A percentile compares a stretch with the other conserved stretches of the same genome.
These are phyloP conservation scores for Phoeniculus purpureus DNA, from an alignment of 2,797 vertebrate species.

Conservation along the genomic window DNA sequence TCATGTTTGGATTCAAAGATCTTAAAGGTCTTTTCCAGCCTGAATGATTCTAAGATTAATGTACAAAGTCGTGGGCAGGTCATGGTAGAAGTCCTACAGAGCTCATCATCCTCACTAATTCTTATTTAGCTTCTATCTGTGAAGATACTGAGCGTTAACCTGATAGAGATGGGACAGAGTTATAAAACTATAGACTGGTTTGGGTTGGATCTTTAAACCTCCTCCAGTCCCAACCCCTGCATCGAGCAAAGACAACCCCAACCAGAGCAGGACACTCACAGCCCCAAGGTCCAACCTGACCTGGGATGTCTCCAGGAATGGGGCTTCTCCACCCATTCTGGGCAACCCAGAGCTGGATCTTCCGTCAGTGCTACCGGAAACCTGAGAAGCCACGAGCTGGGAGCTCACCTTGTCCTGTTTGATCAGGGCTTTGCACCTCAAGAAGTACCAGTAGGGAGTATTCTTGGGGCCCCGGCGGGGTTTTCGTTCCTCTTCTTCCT, in stretches of 20 bases:
- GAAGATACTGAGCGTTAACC: accelerated
- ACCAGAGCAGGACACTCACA: background rate
- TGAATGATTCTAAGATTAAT: background rate
- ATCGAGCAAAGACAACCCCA: background rate
- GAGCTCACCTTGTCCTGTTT: constrained; percentile 84
- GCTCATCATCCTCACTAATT: background rate
- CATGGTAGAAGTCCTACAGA: background rate
- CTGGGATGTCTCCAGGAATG: background rate
- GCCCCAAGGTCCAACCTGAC: background rate
- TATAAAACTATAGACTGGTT: background rate
- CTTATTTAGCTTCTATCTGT: background rate
- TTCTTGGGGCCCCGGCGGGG: constrained; percentile 73
- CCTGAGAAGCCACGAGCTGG: accelerated
- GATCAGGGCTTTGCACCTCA: constrained; percentile 89
- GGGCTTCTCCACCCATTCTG: background rate
- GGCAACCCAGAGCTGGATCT: background rate
- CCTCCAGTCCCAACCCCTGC: background rate
- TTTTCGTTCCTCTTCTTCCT: constrained; percentile 12
- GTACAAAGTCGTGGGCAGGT: accelerated
- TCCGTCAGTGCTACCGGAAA: too few species aligned
- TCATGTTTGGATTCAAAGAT: too few species aligned
- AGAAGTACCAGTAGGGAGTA: constrained; percentile 92
- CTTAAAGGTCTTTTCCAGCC: too few species aligned
- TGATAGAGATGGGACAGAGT: accelerated
- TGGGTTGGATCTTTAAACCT: background rate